Percentiles rank a stretch among this genome's conserved stretches.
These are phyloP conservation scores for Campylomormyrus tamandua DNA, from an alignment of 2,113 vertebrate genomes.

Conservation along the genomic window DNA sequence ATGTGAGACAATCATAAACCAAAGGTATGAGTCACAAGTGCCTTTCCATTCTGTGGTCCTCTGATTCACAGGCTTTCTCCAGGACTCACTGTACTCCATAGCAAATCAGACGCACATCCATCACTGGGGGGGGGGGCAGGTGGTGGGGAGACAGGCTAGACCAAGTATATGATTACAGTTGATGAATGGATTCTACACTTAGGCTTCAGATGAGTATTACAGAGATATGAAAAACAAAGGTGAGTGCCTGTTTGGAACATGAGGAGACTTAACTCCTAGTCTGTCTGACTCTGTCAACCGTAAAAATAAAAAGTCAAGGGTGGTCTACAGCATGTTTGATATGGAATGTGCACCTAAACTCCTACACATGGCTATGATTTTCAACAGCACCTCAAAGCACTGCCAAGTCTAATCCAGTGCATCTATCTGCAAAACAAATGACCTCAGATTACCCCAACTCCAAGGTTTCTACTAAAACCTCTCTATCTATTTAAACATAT, in stretches of 20 bases:
- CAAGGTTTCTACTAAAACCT: not conserved
- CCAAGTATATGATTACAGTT: conserved; percentile 8
- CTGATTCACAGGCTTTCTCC: not conserved
- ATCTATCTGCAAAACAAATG: not conserved
- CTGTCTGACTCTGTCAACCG: not conserved
- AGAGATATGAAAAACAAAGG: not conserved
- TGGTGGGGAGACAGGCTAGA: not conserved
- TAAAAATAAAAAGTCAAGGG: not conserved
- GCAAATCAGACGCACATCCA: not conserved
- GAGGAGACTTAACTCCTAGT: not conserved
- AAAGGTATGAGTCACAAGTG: not conserved
- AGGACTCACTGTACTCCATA: not conserved
- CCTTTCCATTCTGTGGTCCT: not conserved
- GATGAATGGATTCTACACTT: conserved; percentile 6
- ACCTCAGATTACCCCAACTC: not conserved
- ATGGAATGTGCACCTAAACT: not conserved
- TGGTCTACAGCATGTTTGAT: not conserved
- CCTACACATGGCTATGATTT: conserved; percentile 6
- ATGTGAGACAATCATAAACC: not conserved
- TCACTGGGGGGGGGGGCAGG: not conserved
- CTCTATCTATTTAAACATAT: not conserved
- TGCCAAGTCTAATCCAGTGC: not conserved
- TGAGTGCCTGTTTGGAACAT: not conserved
- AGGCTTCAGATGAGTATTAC: not conserved
- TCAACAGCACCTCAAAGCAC: not conserved